A percentile compares a stretch with the other conserved stretches of the same genome.
Conservation (phyloP, 2,797 vertebrate genomes). For the Anguilla megastoma region DNA sequence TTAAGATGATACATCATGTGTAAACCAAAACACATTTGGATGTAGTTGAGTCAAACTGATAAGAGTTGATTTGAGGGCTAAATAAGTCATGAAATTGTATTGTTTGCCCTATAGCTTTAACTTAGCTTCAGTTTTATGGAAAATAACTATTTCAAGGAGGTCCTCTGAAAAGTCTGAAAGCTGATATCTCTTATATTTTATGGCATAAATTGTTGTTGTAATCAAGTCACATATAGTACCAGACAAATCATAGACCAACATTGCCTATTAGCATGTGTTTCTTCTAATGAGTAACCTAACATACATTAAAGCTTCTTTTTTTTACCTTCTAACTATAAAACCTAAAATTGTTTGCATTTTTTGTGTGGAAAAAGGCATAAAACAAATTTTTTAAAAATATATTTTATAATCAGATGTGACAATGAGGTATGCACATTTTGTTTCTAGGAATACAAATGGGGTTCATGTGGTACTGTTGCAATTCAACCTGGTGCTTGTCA, state of each 20-base stretch:
- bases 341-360: neutral
- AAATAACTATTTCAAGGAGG: neutral
- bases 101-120: neutral
- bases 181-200: neutral
- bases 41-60: neutral
- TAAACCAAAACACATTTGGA: neutral
- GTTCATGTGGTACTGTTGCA: neutral
- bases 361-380: neutral
- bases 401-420: neutral
- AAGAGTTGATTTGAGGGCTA: neutral
- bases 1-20: neutral
- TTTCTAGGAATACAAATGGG: neutral
- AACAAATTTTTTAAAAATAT: neutral
- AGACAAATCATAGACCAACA: neutral
- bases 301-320: neutral
- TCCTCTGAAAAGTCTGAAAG: neutral
- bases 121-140: neutral
- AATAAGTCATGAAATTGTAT: neutral
- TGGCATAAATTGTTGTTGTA: neutral
- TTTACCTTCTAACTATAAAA: neutral
- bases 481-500: neutral
- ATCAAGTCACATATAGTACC: neutral
- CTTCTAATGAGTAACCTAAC: no score
- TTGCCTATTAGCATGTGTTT: neutral
- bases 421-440: neutral